Evolutionary conservation across 1,140 invertebrate genomes (phyloP), one percentile per base, ranked within the genome.

Genomic region (Cydia strobilella): DNA sequence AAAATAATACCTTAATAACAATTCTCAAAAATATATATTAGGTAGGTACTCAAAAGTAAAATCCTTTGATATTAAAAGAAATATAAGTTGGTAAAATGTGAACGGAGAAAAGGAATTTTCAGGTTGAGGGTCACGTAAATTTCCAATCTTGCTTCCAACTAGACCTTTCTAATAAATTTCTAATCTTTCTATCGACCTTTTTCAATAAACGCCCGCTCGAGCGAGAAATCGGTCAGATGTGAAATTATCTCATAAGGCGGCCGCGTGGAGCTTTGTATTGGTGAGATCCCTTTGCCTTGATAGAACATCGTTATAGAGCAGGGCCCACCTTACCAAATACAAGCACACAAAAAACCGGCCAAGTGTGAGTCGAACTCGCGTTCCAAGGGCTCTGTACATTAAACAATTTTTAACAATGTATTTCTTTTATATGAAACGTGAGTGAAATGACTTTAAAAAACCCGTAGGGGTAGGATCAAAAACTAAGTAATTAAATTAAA

Each of bases 161-260:
- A 69, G 65, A 69, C 65, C 65, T 69, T 39, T 23, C 65, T 69
- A 69, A 69, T 69, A 69, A 39, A 42, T 69, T 42, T 69, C 65
- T 69, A 69, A 69, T 69, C 31, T 69, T 69, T 39, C 65, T 18
- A 25, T 20, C 31, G 65, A 69, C 65, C 65, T 69, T 69, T 69
- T 69, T 69, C 31, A 69, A 69, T 69, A 69, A 69, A 69, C 65
- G 65, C 31, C 31, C 65, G 65, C 65, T 69, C n/a, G 35, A 39
- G 20, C 65, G 65, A 39, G 31, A 69, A 69, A 69, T 42, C 65
- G 65, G 65, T 69, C 65, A 69, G n/a, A 35, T 69, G 65, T 69
- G 65, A 69, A 69, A 69, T 42, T 69, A 69, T 69, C 35, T 69
- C 65, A 69, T 69, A 69, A 69, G 35, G 7, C 31, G 65, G 27